These are phyloP conservation scores for Drosophila nikananu DNA, from an alignment of 1,140 invertebrate genomes.

Conservation along the genomic window DNA sequence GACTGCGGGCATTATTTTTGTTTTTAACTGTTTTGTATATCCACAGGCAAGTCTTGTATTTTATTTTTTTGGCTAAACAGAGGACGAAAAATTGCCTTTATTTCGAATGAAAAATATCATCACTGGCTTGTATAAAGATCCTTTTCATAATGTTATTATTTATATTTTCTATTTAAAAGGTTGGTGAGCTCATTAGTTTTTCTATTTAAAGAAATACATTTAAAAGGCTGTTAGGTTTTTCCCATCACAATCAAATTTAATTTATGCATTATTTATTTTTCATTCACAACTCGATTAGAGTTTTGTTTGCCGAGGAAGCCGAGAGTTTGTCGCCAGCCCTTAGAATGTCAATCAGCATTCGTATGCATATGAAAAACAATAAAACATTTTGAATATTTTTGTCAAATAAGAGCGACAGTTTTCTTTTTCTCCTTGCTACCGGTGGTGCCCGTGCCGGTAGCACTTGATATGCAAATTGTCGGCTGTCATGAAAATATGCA, in stretches of 20 bases:
- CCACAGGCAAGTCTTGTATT: constrained; percentile 32
- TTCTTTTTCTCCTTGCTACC: constrained; percentile 9
- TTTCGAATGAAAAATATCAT: not conserved
- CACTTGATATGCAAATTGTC: constrained; percentile 79
- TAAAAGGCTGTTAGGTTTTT: not conserved
- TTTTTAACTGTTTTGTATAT: constrained; percentile 57
- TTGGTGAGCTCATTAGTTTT: not conserved
- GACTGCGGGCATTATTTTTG: constrained; percentile 75
- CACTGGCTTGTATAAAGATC: not conserved
- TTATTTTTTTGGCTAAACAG: constrained; percentile 9
- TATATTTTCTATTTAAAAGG: too few relatives aligned
- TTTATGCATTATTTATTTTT: constrained; percentile 58
- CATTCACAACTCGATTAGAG: constrained; percentile 49
- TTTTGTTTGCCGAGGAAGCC: constrained; percentile 9
- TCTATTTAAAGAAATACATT: too few relatives aligned
- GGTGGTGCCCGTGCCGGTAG: constrained; percentile 14
- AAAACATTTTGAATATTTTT: constrained; percentile 45
- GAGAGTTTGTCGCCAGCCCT: constrained; percentile 14
- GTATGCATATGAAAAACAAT: constrained; percentile 55
- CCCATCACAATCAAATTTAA: constrained; percentile 53
- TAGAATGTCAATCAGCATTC: constrained; percentile 47
- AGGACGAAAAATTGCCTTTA: not conserved
- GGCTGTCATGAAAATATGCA: constrained; percentile 79
- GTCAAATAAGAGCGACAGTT: constrained; percentile 37
- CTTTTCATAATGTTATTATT: not conserved